These are phyloP conservation scores for Osmerus mordax DNA, from an alignment of 2,113 vertebrate genomes.

Conservation along the genomic window DNA sequence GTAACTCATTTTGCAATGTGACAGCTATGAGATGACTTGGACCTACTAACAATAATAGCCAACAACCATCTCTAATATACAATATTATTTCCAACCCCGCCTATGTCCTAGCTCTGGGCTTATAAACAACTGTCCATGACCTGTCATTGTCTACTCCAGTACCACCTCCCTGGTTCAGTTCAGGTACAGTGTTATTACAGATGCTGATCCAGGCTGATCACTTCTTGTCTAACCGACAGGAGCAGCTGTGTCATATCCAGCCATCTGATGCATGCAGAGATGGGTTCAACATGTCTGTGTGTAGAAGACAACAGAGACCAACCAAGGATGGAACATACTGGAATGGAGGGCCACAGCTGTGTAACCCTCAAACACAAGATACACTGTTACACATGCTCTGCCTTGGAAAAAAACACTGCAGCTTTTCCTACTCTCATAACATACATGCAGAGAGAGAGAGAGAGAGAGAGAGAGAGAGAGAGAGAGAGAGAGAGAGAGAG, in stretches of 20 bases:
- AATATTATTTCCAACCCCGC: too few relatives aligned
- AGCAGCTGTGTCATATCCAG: conserved; percentile 10
- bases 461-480: not conserved
- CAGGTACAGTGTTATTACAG: not conserved
- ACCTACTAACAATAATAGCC: too few relatives aligned
- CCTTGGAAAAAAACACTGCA: not conserved
- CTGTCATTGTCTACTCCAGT: not conserved
- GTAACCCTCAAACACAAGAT: conserved; percentile 11
- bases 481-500: not conserved
- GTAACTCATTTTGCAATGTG: not conserved
- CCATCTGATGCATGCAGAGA: not conserved
- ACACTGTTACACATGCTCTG: conserved; percentile 6
- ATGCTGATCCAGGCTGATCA: not conserved
- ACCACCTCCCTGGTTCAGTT: not conserved
- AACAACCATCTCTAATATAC: too few relatives aligned
- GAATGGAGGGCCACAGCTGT: conserved; percentile 16
- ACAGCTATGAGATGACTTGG: too few relatives aligned
- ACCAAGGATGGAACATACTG: not conserved
- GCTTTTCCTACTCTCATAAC: not conserved
- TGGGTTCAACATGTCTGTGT: conserved; percentile 18
- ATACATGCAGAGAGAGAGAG: not conserved
- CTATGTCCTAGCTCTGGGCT: too few relatives aligned
- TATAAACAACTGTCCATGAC: too few relatives aligned
- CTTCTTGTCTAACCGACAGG: conserved; percentile 14
- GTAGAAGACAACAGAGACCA: conserved; percentile 3